Evolutionary conservation across 2,113 vertebrate genomes (phyloP).

Genomic region (Platanista minor): DNA sequence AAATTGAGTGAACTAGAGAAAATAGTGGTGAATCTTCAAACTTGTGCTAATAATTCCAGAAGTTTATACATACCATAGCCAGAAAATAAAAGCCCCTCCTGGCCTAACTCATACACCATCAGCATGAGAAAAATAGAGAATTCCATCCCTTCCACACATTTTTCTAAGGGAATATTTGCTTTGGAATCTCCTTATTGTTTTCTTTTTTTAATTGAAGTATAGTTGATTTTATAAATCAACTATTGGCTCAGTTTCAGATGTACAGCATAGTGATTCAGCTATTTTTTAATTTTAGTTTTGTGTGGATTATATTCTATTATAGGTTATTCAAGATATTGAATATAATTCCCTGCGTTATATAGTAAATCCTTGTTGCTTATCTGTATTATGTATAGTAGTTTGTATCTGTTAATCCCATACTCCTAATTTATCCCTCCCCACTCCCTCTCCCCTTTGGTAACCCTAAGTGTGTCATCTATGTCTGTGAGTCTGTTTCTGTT

Average conservation of each 20-base stretch:
- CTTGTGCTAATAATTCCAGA: background rate
- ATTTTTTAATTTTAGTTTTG: background rate
- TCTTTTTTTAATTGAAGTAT: background rate
- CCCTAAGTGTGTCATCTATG: background rate
- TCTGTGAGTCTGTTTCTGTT: background rate
- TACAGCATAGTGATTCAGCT: background rate
- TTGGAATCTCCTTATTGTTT: background rate
- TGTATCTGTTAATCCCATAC: background rate
- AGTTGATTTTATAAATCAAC: background rate
- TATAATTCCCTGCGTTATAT: background rate
- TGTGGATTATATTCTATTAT: background rate
- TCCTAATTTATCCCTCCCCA: background rate
- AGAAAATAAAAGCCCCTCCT: background rate
- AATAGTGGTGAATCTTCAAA: background rate
- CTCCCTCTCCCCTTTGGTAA: background rate
- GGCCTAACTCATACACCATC: fast-evolving
- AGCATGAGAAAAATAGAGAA: background rate
- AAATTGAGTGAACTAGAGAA: background rate
- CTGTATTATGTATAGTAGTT: background rate
- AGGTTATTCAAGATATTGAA: background rate
- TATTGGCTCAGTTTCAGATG: background rate
- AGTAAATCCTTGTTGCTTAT: background rate
- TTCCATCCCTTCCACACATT: background rate
- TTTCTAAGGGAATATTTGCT: background rate
- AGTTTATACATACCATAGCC: background rate